Evolutionary conservation across 2,113 vertebrate species (phyloP), one percentile per base, ranked within the genome.

Genomic region (Pterocles orientalis): DNA sequence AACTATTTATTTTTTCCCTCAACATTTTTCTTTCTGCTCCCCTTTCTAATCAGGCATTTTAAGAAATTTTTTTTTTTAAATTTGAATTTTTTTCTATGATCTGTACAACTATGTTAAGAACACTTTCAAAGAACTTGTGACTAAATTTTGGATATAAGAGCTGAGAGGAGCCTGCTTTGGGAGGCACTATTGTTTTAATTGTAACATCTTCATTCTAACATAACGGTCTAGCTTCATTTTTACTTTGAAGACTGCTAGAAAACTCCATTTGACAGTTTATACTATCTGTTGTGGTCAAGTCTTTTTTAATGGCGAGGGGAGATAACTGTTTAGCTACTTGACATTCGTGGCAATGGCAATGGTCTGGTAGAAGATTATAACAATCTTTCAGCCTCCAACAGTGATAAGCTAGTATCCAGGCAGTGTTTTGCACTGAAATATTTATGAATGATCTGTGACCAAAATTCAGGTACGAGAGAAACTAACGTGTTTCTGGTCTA

Each of bases 371-470:
- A 70, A 95, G 88, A 95, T 96, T 95, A 95, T 96, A 68, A 95
- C 95, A 97, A 97, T 97, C 88, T 95, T 93, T 90, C 65, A 62
- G 43, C 53, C 72, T 94, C 95, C 94, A 88, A 78, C 93, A 64
- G 93, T 86, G 94, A 94, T 95, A 97, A 97, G 60, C 68, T 54
- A 77, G 65, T 71, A 94, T 82, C 54, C 76, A 90, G 62, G 43
- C 75, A 61, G 48, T 93, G 68, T 88, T 88, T 90, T 90, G 33
- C 50, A 48, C 90, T 93, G 83, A 78, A 96, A 88, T 93, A 82
- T 93, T 97, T 95, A 79, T 81, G 56, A 95, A 83, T 75, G 86
- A 82, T 84, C 56, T 86, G 45, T 82, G 57, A 87, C 66, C 83
- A 87, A 95, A 95, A 80, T 88, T 91, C 90, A 61, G 47, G 50